phyloP scores from a whole-genome alignment of 1,140 invertebrate genomes.

The Drosophila takahashii region DNA sequence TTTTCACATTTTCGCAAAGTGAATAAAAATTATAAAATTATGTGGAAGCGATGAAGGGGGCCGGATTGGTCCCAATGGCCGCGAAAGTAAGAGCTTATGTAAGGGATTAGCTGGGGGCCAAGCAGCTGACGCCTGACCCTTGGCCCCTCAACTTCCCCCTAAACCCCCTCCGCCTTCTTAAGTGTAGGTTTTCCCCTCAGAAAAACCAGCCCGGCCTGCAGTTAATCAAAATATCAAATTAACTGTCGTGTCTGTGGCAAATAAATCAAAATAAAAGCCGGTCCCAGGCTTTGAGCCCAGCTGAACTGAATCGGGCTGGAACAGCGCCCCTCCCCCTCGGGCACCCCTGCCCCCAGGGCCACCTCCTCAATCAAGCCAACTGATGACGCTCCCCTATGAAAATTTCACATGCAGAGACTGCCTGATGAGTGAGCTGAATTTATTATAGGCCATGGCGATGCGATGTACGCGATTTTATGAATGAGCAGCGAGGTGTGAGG shows the following conservation, averaged over 20 bases:
- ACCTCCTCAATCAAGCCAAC: constrained; percentile 35
- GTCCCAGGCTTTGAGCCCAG: constrained; percentile 31
- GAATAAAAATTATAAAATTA: constrained; percentile 74
- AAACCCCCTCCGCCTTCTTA: constrained; percentile 1
- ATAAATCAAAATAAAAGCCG: constrained; percentile 82
- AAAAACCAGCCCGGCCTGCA: constrained; percentile 59
- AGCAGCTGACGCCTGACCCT: constrained; percentile 56
- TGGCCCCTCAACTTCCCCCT: constrained; percentile 2
- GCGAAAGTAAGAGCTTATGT: constrained; percentile 61
- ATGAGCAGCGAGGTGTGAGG: constrained; percentile 34
- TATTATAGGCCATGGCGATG: constrained; percentile 64
- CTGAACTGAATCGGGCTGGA: constrained; percentile 31
- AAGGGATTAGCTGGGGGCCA: constrained; percentile 51
- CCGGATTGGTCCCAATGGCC: neutral
- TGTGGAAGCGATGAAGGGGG: constrained; percentile 44
- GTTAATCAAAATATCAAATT: constrained; percentile 84
- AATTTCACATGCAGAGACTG: constrained; percentile 66
- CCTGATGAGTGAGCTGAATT: constrained; percentile 76
- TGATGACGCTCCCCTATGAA: constrained; percentile 64
- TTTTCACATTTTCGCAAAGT: constrained; percentile 79
- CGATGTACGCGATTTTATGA: constrained; percentile 67
- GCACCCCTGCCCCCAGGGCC: neutral
- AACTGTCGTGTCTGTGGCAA: constrained; percentile 83
- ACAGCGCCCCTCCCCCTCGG: neutral
- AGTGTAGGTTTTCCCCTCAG: constrained; percentile 17